Evolutionary conservation across 2,888 invertebrate genomes (phyloP).

Genomic region (Drosophila glabriapex): DNA sequence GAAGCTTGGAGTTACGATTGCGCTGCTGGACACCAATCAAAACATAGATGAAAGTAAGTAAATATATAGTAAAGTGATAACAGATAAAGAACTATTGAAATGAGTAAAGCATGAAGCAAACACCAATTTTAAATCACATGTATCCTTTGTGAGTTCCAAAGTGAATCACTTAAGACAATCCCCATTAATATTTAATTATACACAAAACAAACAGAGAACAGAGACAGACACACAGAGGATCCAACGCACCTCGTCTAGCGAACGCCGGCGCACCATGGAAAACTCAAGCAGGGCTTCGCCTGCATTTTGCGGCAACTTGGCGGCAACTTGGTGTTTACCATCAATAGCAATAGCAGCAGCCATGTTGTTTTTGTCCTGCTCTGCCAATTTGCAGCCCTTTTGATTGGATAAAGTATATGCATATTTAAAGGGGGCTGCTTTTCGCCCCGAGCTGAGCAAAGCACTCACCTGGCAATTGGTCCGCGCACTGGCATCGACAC

Average conservation of each 20-base stretch:
- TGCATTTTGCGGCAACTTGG: conserved; percentile 78
- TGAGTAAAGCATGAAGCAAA: background rate
- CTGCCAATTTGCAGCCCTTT: conserved; percentile 82
- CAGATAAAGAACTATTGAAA: background rate
- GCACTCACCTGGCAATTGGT: conserved; percentile 79
- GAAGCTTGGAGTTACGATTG: conserved; percentile 74
- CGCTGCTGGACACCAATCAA: conserved; percentile 52
- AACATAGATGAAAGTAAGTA: background rate
- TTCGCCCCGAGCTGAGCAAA: background rate
- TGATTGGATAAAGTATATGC: conserved; percentile 35
- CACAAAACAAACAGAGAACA: conserved; percentile 20
- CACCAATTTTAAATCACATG: background rate
- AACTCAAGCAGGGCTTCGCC: conserved; percentile 84
- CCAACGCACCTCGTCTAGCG: conserved; percentile 77
- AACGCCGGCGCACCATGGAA: conserved; percentile 84
- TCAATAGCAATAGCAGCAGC: conserved; percentile 27
- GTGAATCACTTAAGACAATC: background rate
- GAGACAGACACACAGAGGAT: conserved; percentile 15
- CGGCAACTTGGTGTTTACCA: conserved; percentile 64
- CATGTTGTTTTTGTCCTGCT: conserved; percentile 79
- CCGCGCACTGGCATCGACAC: conserved; percentile 22
- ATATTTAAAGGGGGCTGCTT: conserved; percentile 16
- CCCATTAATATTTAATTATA: background rate
- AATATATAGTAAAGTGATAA: background rate
- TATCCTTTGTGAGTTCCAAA: background rate